Percentiles rank a stretch among this genome's conserved stretches.
Conservation (phyloP, 2,113 vertebrate genomes). For the Cololabis saira region DNA sequence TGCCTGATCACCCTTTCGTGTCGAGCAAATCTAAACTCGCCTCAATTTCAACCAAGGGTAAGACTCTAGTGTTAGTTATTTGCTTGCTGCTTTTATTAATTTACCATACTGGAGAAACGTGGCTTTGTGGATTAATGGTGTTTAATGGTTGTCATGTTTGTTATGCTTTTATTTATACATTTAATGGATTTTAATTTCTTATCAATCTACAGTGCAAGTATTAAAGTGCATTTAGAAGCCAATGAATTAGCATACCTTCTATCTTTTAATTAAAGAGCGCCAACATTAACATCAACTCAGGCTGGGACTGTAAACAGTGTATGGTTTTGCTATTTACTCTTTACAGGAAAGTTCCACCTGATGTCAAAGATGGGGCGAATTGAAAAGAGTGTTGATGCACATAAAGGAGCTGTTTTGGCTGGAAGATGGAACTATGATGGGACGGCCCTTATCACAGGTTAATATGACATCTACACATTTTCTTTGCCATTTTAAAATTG, state of each 20-base stretch:
- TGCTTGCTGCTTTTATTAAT: slow-evolving; percentile 32
- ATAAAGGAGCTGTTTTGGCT: slow-evolving; percentile 92
- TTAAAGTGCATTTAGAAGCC: not conserved
- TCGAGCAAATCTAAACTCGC: slow-evolving; percentile 66
- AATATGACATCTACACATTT: slow-evolving; percentile 5
- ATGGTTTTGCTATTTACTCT: slow-evolving; percentile 4
- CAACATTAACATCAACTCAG: not conserved
- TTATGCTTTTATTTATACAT: not conserved
- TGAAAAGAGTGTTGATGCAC: slow-evolving; percentile 95
- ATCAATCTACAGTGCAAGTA: not conserved
- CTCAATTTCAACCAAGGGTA: slow-evolving; percentile 43
- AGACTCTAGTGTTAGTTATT: slow-evolving; percentile 10
- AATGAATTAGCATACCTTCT: not conserved
- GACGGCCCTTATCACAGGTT: slow-evolving; percentile 94
- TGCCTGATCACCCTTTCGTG: slow-evolving; percentile 76
- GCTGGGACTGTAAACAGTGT: not conserved
- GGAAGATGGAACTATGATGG: slow-evolving; percentile 96
- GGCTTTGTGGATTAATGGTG: slow-evolving; percentile 12
- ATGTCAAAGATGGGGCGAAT: slow-evolving; percentile 90
- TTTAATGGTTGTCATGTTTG: slow-evolving; percentile 10
- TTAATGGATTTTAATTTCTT: not conserved
- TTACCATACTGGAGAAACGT: slow-evolving; percentile 16
- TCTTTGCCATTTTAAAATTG: not conserved
- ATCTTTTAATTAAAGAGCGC: slow-evolving; percentile 9
- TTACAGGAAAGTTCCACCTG: slow-evolving; percentile 93